Conservation (phyloP, 1,140 invertebrate species). For the Limonius californicus region DNA sequence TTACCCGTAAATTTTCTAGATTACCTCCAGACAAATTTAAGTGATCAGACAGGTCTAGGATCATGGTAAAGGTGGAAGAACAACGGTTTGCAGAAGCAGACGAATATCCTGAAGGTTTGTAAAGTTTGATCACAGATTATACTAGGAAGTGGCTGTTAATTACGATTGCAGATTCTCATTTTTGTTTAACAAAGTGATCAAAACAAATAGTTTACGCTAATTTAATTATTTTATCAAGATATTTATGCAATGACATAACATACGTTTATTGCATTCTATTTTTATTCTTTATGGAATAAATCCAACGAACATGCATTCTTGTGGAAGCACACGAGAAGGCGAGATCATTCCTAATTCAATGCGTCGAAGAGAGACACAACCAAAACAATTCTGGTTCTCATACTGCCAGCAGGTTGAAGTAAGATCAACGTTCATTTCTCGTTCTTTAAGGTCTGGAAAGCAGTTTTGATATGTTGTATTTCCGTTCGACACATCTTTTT, state of each 20-base stretch:
- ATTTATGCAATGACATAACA: neutral
- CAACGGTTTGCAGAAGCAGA: too few species aligned
- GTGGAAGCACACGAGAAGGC: neutral
- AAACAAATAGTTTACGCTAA: neutral
- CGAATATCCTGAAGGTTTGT: too few species aligned
- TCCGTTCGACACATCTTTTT: too few species aligned
- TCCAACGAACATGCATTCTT: constrained; percentile 12
- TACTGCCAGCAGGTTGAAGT: constrained; percentile 8
- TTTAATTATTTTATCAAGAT: neutral
- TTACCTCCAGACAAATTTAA: too few species aligned
- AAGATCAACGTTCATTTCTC: constrained; percentile 6
- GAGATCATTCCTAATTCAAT: neutral
- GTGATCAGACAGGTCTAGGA: too few species aligned
- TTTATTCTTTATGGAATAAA: neutral
- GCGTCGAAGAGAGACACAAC: neutral
- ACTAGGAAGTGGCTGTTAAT: too few species aligned
- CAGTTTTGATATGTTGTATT: constrained; percentile 4
- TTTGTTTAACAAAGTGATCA: too few species aligned
- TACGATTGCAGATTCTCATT: too few species aligned
- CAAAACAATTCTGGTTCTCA: constrained; percentile 12
- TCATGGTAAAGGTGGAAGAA: too few species aligned
- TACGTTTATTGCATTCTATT: neutral
- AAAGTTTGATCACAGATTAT: too few species aligned
- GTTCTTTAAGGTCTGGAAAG: neutral
- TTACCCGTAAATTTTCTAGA: too few species aligned